phyloP scores from a whole-genome alignment of 30 jellyfish, hydroid and myxozoan species.

The Aurelia aurita region DNA sequence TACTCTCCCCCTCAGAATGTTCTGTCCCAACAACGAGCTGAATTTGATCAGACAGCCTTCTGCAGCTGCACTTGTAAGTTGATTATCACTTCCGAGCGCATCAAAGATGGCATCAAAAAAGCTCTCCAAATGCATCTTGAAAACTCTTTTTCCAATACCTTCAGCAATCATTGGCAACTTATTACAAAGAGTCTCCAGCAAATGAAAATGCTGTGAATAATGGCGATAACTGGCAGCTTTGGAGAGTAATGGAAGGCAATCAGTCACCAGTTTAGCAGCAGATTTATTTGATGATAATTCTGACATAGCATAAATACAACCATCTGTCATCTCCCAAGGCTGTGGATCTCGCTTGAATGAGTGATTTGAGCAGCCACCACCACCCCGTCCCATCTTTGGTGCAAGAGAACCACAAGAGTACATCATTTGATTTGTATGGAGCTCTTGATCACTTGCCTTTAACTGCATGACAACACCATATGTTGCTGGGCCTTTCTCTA shows the following conservation, averaged over 20 bases:
- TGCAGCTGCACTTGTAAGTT: constrained; percentile 94
- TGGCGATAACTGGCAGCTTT: constrained; percentile 76
- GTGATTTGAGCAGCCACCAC: constrained; percentile 98
- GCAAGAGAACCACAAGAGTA: constrained; percentile 99
- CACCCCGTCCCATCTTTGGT: constrained; percentile 97
- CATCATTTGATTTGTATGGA: constrained; percentile 94
- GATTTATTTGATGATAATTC: constrained; percentile 61
- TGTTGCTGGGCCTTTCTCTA: constrained; percentile 96
- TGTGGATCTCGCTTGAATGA: constrained; percentile 91
- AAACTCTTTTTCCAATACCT: constrained; percentile 82
- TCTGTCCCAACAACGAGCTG: constrained; percentile 74
- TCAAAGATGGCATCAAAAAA: constrained; percentile 77
- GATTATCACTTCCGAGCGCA: constrained; percentile 86
- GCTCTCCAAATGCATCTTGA: constrained; percentile 81
- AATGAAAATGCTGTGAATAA: constrained; percentile 82
- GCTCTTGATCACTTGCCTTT: constrained; percentile 79
- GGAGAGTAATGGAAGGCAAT: constrained; percentile 67
- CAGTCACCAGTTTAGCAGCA: constrained; percentile 58
- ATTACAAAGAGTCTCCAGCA: constrained; percentile 82
- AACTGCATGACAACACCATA: constrained; percentile 91
- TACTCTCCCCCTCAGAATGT: constrained; percentile 87
- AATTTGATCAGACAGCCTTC: constrained; percentile 75
- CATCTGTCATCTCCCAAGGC: constrained; percentile 99
- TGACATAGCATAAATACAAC: constrained; percentile 85
- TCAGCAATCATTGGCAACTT: constrained; percentile 82